Evolutionary conservation across 2,888 invertebrate species (phyloP), one percentile per base, ranked within the genome.

Genomic region (Diarsia dahlii): DNA sequence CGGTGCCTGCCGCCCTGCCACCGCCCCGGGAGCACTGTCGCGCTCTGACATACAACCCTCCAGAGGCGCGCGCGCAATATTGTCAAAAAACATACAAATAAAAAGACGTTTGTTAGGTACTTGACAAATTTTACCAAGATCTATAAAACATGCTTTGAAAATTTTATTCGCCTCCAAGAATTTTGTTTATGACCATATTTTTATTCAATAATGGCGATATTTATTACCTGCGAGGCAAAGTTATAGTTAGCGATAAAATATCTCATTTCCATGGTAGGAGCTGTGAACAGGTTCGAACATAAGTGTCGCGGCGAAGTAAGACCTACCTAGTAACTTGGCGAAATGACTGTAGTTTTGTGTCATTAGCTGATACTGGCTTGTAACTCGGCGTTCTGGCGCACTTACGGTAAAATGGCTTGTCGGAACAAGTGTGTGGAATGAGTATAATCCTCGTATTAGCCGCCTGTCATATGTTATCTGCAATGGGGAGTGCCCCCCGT

Each of bases 401-500:
- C 85, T 89, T 86, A 88, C 88, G 84, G 84, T 89, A 84, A 83
- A 87, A 85, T 85, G 79, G 78, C 82, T 85, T 81, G 84, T 80
- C 84, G 82, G 81, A 88, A 89, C 92, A 92, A 93, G 90, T 92
- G 90, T 87, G 88, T 85, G 82, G 88, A 92, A 91, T 90, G 84
- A 88, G 87, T 86, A 88, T 95, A 93, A 94, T 94, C 92, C 91
- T 78, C 85, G 85, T 90, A 95, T 95, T 94, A 95, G 93, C 89
- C 88, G 87, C 90, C 90, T 92, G 91, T 95, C 94, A 94, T 94
- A 93, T 91, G 93, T 93, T 93, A 92, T 91, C 90, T 90, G 88
- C 78, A 84, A 71, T 71, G 81, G 88, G 91, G 90, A 86, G 84
- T 81, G 86, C 76, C 89, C 90, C 89, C 84, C 83, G 83, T 84